Base-by-base conservation (phyloP, 2,888 invertebrate species). In the Cephus nigrinus region DNA sequence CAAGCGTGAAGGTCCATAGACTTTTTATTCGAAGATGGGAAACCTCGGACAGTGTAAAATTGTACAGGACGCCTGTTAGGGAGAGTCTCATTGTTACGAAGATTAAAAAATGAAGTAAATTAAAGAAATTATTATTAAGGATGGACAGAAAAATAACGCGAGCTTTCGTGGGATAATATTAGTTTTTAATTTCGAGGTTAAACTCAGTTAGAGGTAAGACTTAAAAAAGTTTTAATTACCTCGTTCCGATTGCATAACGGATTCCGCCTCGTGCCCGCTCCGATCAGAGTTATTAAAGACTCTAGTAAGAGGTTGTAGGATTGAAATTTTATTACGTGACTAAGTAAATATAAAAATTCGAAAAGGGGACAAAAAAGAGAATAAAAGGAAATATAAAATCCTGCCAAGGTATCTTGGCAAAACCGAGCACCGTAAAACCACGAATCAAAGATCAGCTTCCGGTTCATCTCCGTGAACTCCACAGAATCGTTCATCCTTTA, bases 201-300 rank as follows among this genome's bases (percentile, higher is more conserved):
- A 32, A 30, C 33, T 31, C 12, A 71, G 23, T 69, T 69, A 12
- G 71, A 12, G 15, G 31, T 12, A 33, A 23, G 23, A 55, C 23
- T 55, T 55, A 9, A 55, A 71, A 71, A 71, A 71, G 71, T 71
- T 71, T 71, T 71, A 71, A 71, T 71, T 71, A 30, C 23, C 33
- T 71, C 71, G 9, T 33, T 23, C 55, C 71, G 23, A 30, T 12
- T 33, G 71, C 31, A 71, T 55, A 15, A 15, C 32, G 31, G 69
- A 69, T 71, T 71, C 31, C 15, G 12, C 23, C 55, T 9, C 9
- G 55, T 9, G 9, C 23, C 23, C 23, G 2, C 23, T 12, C 31
- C 4, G 71, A 32, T 71, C 71, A 23, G 15, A 32, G 31, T 71
- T 71, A 33, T 71, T 71, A 71, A 71, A 23, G 31, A 32, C 12